Evolutionary conservation across 2,888 invertebrate genomes (phyloP).

Genomic region (Drosophila anomelani): DNA sequence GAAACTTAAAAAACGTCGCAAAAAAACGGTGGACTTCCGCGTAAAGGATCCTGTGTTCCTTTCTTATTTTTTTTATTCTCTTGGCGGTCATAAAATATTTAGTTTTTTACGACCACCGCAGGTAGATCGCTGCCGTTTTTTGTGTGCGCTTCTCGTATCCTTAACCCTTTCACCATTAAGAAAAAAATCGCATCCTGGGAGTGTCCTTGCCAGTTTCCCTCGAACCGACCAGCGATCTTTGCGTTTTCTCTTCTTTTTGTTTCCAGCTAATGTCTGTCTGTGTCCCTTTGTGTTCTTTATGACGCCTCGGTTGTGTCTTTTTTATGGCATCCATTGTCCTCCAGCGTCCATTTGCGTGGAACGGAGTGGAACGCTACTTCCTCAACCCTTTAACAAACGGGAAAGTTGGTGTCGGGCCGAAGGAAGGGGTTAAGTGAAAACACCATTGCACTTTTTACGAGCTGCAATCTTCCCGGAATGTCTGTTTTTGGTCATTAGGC

Average conservation of each 20-base stretch:
- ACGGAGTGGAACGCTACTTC: slow-evolving; percentile 51
- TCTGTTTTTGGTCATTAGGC: slow-evolving; percentile 48
- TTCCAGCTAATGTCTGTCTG: slow-evolving; percentile 65
- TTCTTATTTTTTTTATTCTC: slow-evolving; percentile 22
- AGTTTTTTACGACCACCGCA: slow-evolving; percentile 65
- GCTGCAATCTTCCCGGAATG: slow-evolving; percentile 56
- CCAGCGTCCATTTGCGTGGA: slow-evolving; percentile 32
- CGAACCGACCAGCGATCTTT: slow-evolving; percentile 40
- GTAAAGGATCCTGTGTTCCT: slow-evolving; percentile 55
- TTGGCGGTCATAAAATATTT: slow-evolving; percentile 62
- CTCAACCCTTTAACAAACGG: slow-evolving; percentile 65
- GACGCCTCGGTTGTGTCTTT: slow-evolving; percentile 69
- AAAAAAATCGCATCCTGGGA: slow-evolving; percentile 49
- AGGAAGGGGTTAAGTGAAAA: slow-evolving; percentile 65
- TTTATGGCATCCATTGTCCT: slow-evolving; percentile 65
- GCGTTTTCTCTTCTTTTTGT: slow-evolving; percentile 54
- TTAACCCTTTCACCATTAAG: slow-evolving; percentile 78
- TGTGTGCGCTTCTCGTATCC: slow-evolving; percentile 20
- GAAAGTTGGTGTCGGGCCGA: slow-evolving; percentile 39
- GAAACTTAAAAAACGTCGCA: slow-evolving; percentile 17
- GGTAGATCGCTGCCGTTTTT: slow-evolving; percentile 57
- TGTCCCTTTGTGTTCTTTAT: slow-evolving; percentile 67
- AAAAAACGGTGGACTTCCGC: slow-evolving; percentile 62
- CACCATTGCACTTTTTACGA: slow-evolving; percentile 61
- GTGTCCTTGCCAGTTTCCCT: slow-evolving; percentile 60